A percentile compares a stretch with the other conserved stretches of the same genome.
Evolutionary conservation across 2,888 invertebrate genomes (phyloP).

Genomic region (Acleris cristana): DNA sequence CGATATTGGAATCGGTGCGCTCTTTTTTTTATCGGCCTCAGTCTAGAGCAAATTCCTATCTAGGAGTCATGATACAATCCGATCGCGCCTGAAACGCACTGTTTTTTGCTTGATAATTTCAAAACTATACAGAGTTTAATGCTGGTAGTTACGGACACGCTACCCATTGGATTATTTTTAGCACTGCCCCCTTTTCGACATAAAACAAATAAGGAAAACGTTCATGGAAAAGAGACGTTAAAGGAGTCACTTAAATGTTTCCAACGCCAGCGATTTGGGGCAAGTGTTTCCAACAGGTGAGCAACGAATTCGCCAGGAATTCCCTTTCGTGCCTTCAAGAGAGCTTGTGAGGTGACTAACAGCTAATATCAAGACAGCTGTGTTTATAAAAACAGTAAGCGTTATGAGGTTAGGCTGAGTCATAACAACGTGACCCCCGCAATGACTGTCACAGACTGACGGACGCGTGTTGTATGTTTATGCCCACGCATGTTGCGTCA

Average conservation of each 20-base stretch:
- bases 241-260: conserved; percentile 20
- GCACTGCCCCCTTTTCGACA: conserved; percentile 4
- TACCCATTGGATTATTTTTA: background rate
- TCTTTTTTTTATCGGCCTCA: conserved; percentile 46
- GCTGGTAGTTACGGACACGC: background rate
- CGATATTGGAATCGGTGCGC: conserved; percentile 46
- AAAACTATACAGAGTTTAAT: background rate
- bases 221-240: background rate
- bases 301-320: conserved; percentile 10
- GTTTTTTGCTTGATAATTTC: background rate
- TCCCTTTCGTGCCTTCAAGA: conserved; percentile 10
- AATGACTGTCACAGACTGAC: conserved; percentile 52
- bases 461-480: conserved; percentile 42
- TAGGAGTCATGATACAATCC: conserved; percentile 15
- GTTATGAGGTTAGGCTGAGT: conserved; percentile 47
- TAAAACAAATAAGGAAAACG: conserved; percentile 27
- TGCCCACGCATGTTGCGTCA: conserved; percentile 7
- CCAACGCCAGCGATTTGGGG: conserved; percentile 7
- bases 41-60: conserved; percentile 46
- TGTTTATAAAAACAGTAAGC: conserved; percentile 53
- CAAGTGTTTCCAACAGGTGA: conserved; percentile 33
- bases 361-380: conserved; percentile 48
- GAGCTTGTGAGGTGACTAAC: conserved; percentile 42
- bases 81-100: background rate
- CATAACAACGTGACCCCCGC: conserved; percentile 47